phyloP scores from a whole-genome alignment of 2,113 vertebrate genomes.

The Centropus bengalensis region DNA sequence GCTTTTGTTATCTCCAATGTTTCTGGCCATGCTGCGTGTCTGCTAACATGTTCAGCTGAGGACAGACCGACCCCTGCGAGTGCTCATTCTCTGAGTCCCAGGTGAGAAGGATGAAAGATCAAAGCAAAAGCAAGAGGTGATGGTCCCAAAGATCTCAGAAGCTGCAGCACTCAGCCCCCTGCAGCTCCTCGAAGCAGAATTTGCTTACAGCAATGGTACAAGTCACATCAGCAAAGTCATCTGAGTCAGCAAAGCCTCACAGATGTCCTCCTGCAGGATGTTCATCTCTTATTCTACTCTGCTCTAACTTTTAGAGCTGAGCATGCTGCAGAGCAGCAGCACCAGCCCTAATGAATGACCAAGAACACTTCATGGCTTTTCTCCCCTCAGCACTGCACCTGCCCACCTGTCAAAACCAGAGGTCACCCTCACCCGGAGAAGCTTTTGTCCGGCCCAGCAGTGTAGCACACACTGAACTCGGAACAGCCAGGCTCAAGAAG shows the following conservation, averaged over 20 bases:
- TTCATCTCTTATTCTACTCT: background rate
- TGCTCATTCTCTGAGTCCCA: background rate
- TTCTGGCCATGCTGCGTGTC: fast-evolving
- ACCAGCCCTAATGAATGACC: background rate
- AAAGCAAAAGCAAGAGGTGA: background rate
- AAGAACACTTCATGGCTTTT: background rate
- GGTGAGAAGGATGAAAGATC: background rate
- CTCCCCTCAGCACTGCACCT: no score
- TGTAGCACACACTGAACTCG: fast-evolving
- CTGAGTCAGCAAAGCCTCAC: background rate
- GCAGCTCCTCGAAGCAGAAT: background rate
- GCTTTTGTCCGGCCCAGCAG: background rate
- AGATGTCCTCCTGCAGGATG: background rate
- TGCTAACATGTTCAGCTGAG: fast-evolving
- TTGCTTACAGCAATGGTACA: background rate
- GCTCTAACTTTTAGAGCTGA: background rate
- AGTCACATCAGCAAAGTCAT: no score
- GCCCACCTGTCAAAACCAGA: fast-evolving
- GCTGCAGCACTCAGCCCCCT: background rate
- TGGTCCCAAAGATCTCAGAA: background rate
- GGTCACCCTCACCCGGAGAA: background rate
- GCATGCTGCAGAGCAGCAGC: background rate
- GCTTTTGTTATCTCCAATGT: background rate
- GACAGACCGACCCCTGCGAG: background rate
- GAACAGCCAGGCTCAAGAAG: fast-evolving